Evolutionary conservation across 2,888 invertebrate genomes (phyloP).

Genomic region (Sphinx pinastri): DNA sequence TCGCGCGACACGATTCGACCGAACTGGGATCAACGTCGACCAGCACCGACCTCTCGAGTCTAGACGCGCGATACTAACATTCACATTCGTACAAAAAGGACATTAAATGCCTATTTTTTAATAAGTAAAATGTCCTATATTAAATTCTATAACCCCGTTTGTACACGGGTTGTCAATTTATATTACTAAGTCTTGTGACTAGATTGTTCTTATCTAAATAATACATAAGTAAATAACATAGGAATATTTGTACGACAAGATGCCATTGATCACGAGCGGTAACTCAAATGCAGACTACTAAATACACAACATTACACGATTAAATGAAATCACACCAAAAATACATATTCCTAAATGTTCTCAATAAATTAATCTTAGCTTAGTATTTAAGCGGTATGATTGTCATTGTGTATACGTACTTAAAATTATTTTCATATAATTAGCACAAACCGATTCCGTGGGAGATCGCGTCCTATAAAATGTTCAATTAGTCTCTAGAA

Average conservation of each 20-base stretch:
- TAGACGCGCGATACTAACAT: constrained; percentile 37
- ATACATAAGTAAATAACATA: constrained; percentile 82
- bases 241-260: constrained; percentile 85
- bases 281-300: constrained; percentile 83
- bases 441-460: constrained; percentile 77
- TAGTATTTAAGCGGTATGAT: constrained; percentile 65
- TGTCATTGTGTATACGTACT: constrained; percentile 58
- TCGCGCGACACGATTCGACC: constrained; percentile 17
- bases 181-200: constrained; percentile 83
- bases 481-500: constrained; percentile 75
- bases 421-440: constrained; percentile 55
- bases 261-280: constrained; percentile 84
- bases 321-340: constrained; percentile 80
- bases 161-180: constrained; percentile 73
- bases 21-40: background rate
- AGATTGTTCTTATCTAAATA: constrained; percentile 82
- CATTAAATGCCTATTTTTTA: constrained; percentile 69
- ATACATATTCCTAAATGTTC: constrained; percentile 61
- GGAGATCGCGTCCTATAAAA: constrained; percentile 78
- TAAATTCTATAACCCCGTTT: constrained; percentile 74
- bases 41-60: background rate
- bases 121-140: constrained; percentile 61
- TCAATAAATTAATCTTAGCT: constrained; percentile 79
- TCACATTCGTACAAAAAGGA: constrained; percentile 59
- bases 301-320: constrained; percentile 74